Percentiles rank a stretch among this genome's conserved stretches.
Conservation (phyloP, 1,140 invertebrate species). For the Oryctes rhinoceros region DNA sequence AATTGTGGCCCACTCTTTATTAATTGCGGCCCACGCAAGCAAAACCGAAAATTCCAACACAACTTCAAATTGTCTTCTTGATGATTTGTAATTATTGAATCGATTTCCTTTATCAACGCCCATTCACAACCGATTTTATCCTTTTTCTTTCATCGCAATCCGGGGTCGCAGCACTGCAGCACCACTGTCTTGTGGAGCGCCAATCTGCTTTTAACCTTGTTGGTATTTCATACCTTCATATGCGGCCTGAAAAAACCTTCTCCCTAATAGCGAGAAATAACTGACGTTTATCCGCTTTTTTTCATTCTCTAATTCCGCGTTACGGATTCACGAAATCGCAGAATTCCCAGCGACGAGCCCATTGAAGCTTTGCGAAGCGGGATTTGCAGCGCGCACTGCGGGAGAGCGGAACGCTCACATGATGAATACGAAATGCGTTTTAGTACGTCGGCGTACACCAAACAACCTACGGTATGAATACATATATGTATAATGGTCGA, state of each 20-base stretch:
- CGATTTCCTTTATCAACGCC: too few relatives aligned
- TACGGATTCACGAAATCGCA: background rate
- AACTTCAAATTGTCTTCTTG: too few relatives aligned
- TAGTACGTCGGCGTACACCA: background rate
- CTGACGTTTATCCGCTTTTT: background rate
- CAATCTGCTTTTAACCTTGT: too few relatives aligned
- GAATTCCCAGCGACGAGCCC: background rate
- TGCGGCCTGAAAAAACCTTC: background rate
- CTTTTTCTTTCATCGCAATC: too few relatives aligned
- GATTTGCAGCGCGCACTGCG: background rate
- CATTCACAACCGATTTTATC: too few relatives aligned
- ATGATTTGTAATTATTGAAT: too few relatives aligned
- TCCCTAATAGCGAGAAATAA: background rate
- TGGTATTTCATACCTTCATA: background rate
- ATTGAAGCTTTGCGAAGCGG: background rate
- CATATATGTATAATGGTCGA: background rate
- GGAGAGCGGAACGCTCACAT: background rate
- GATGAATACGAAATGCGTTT: background rate
- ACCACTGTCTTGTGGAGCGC: too few relatives aligned
- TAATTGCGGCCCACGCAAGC: too few relatives aligned
- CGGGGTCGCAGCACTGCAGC: too few relatives aligned
- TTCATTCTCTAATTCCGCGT: background rate
- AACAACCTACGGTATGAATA: background rate
- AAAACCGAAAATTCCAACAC: too few relatives aligned
- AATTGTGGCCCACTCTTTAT: too few relatives aligned